Base-by-base conservation (phyloP, 2,113 vertebrate genomes). In the Odocoileus virginianus region DNA sequence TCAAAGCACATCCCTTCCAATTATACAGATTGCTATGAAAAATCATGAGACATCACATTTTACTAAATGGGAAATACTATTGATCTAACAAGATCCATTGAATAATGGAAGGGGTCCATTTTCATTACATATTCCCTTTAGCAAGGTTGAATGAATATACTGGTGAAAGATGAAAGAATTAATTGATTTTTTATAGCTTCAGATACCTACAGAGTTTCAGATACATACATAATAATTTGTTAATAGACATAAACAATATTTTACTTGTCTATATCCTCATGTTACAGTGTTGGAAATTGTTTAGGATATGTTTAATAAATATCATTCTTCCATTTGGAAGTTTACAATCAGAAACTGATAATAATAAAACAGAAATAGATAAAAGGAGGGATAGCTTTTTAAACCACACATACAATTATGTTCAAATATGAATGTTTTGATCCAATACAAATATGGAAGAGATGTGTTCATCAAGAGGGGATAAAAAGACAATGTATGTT, bases 31-130 rank as follows among this genome's bases (percentile, higher is more conserved):
- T 95, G 88, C 82, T 67, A 95, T 96, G 82, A 97, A 96, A 98
- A 97, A 92, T 82, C 95, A 97, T 91, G 92, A 98, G 85, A 85
- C 83, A 96, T 90, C 76, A 96, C 67, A 96, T 98, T 95, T 97
- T 89, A 94, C 95, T 95, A 97, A 96, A 78, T 54, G 55, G 87
- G 45, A 98, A 92, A 96, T 89, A 95, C 79, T 95, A 96, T 89
- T 97, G 94, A 95, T 94, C 85, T 97, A 91, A 86, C 52, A 87
- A 95, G 76, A 86, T 40, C 30, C 54, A 60, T 19, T 92, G 76
- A 89, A 94, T 95, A 96, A 96, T 96, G 54, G 40, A 96, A 94
- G n/a, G 89, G 84, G 13, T 60, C 50, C 43, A 14, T 81, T 97
- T 98, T 95, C 87, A 95, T 94, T 93, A 85, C 78, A 76, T 84